Evolutionary conservation across 2,113 vertebrate genomes (phyloP), one percentile per base, ranked within the genome.

Genomic region (Phrynosoma blainvillii): DNA sequence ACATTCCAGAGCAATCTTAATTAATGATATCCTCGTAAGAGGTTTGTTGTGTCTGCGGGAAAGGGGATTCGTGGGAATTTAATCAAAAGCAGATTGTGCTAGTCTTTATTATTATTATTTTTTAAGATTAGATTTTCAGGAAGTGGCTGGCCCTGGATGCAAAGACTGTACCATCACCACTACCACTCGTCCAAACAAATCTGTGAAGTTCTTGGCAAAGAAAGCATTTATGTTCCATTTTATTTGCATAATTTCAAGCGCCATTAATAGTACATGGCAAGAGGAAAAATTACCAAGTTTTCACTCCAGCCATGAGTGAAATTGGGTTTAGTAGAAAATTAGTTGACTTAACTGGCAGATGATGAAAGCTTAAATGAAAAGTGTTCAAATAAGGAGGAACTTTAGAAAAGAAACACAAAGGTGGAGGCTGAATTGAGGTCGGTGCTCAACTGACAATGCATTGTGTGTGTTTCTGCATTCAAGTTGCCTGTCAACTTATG

Each of bases 281-380:
- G 6, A 94, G 95, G 90, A 93, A 91, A 95, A 96, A 96, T 92
- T 89, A 88, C 91, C 20, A 92, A 93, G 93, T 94, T 93, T 95
- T 95, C 90, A 94, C 92, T 96, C 94, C 95, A 93, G 27, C 95
- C 96, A 95, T 94, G 96, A 96, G 96, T 97, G 95, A 97, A 97
- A 96, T 95, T 96, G 94, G 96, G 95, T 96, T 97, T 94, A 96
- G 96, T 90, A 93, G 94, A 93, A 96, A 96, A 96, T 97, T 95
- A 96, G 96, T 96, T 96, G 96, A 96, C 95, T 97, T 96, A 96
- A 96, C 95, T 93, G 96, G 94, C 90, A 94, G 93, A 94, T 96
- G 95, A 96, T 94, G 94, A 93, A 94, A 96, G 87, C 92, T 73
- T 73, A 92, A 91, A 94, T 94, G 93, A 89, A 92, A 89, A 85